Conservation (phyloP, 2,888 invertebrate species). For the Agrochola lychnidis region DNA sequence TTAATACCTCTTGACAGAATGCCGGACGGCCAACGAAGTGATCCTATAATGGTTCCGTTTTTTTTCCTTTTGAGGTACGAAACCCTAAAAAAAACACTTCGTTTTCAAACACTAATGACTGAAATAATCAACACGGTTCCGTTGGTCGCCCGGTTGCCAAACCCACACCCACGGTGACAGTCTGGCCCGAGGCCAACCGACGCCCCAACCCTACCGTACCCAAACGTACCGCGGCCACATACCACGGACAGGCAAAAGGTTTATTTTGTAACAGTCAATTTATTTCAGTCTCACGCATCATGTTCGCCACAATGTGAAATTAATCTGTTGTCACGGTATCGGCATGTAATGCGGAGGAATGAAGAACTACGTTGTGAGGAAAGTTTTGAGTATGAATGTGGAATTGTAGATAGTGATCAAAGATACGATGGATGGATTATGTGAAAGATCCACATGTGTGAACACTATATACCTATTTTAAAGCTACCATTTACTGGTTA, state of each 20-base stretch:
- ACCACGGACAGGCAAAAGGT: constrained; percentile 25
- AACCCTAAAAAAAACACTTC: no score
- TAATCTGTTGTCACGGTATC: neutral
- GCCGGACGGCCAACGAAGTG: no score
- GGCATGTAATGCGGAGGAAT: neutral
- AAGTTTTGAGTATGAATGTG: neutral
- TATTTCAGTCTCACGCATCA: neutral
- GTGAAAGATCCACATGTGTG: neutral
- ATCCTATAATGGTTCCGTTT: no score
- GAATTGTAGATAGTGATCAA: neutral
- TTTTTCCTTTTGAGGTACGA: no score
- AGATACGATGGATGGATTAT: neutral
- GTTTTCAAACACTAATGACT: neutral
- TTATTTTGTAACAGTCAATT: neutral
- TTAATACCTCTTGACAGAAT: no score
- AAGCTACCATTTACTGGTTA: no score
- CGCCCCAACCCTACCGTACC: neutral
- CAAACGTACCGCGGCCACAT: neutral
- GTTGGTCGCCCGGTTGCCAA: constrained; percentile 31
- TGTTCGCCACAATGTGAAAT: neutral
- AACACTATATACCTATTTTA: no score
- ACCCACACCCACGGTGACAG: constrained; percentile 14
- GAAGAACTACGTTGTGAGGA: neutral
- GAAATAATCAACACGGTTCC: neutral
- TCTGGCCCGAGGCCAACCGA: constrained; percentile 54